Evolutionary conservation across 2,113 vertebrate genomes (phyloP).

Genomic region (Henicopernis longicauda): DNA sequence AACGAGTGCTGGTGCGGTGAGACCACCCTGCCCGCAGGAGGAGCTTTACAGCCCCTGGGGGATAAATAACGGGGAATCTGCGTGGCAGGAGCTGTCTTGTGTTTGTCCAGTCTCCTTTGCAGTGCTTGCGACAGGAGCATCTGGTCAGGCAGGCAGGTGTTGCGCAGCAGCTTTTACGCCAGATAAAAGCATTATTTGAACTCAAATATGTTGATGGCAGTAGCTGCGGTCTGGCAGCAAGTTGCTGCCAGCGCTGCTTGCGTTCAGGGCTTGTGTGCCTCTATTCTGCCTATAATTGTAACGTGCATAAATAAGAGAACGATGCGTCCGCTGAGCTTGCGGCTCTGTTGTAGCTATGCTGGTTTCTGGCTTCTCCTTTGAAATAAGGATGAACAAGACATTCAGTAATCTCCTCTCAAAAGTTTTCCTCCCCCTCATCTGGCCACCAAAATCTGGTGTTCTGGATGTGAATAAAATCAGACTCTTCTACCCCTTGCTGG

Average conservation of each 20-base stretch:
- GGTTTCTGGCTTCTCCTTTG: not conserved
- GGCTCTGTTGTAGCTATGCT: not conserved
- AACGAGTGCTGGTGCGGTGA: not conserved
- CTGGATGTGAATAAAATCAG: not conserved
- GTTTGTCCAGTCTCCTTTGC: not conserved
- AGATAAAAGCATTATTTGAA: not conserved
- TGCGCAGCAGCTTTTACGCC: not conserved
- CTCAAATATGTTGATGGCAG: not conserved
- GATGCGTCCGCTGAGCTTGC: not conserved
- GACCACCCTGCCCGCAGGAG: fast-evolving
- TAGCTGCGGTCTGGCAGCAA: not conserved
- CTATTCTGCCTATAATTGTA: fast-evolving
- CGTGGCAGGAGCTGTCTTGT: not conserved
- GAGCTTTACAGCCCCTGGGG: not conserved
- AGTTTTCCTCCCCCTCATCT: not conserved
- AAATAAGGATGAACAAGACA: not conserved
- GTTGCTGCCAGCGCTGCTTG: not conserved
- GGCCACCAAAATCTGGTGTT: not conserved
- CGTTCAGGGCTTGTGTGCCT: fast-evolving
- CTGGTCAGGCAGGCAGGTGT: not conserved
- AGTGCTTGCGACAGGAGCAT: not conserved
- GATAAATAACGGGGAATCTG: not conserved
- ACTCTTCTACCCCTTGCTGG: not conserved
- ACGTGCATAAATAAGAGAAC: fast-evolving
- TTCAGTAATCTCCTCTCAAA: not conserved